phyloP scores from a whole-genome alignment of 1,140 invertebrate genomes.

The Sycobia sp. region DNA sequence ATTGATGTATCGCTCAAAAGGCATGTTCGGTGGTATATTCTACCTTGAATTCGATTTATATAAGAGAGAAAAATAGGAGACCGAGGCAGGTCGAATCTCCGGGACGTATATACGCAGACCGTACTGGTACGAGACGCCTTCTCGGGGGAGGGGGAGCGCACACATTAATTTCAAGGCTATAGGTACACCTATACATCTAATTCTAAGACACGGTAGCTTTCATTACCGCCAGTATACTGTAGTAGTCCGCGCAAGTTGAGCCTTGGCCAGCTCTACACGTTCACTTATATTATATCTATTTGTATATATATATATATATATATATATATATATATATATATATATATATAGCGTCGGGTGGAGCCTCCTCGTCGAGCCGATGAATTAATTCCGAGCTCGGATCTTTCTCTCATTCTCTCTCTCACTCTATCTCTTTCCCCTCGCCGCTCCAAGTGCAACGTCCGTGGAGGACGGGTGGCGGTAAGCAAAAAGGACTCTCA shows the following conservation, averaged over 20 bases:
- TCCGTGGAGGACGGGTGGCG: background rate
- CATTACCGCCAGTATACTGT: constrained; percentile 12
- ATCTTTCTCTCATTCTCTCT: background rate
- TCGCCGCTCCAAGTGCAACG: constrained; percentile 25
- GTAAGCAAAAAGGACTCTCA: constrained; percentile 1
- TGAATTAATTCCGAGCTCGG: constrained; percentile 32
- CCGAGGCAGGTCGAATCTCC: too few species aligned
- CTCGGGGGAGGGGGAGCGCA: too few species aligned
- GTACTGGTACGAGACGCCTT: too few species aligned
- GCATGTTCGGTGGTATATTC: too few species aligned
- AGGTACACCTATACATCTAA: background rate
- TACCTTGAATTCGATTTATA: too few species aligned
- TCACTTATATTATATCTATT: too few species aligned
- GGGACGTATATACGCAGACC: too few species aligned
- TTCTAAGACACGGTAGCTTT: constrained; percentile 10
- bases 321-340: too few species aligned
- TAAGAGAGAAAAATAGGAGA: too few species aligned
- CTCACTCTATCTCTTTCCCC: background rate
- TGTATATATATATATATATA: too few species aligned
- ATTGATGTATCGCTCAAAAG: too few species aligned
- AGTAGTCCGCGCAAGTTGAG: too few species aligned
- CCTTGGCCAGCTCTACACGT: background rate
- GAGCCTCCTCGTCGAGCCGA: constrained; percentile 9
- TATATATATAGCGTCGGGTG: background rate
- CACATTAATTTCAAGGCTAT: constrained; percentile 12